phyloP scores from a whole-genome alignment of 2,797 vertebrate genomes.

The Fringilla coelebs region DNA sequence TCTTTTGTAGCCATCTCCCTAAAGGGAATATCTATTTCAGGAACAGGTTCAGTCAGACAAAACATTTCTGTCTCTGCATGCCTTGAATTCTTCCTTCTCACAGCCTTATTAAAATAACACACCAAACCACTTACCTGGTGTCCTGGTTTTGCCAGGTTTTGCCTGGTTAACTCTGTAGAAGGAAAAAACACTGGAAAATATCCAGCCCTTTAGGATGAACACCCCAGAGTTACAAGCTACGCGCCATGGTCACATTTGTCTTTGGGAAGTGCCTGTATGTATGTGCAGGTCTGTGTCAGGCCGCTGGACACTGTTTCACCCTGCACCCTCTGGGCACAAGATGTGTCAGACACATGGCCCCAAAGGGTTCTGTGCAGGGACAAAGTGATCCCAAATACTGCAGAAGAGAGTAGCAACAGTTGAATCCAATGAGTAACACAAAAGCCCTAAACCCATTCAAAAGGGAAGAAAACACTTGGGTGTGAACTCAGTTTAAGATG shows the following conservation, averaged over 20 bases:
- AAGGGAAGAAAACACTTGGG: neutral
- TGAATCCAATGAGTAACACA: neutral
- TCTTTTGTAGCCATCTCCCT: neutral
- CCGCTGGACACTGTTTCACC: neutral
- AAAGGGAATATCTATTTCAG: neutral
- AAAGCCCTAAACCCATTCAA: neutral
- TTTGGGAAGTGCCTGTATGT: rapidly evolving
- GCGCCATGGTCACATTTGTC: rapidly evolving
- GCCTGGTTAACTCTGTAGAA: neutral
- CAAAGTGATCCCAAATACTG: neutral
- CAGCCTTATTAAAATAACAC: neutral
- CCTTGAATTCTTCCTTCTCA: neutral
- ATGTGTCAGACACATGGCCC: neutral
- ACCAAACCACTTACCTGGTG: neutral
- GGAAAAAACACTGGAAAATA: neutral
- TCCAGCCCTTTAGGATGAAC: neutral
- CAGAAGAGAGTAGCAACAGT: neutral
- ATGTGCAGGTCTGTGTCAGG: neutral
- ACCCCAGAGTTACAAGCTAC: rapidly evolving
- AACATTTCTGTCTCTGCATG: neutral
- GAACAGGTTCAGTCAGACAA: neutral
- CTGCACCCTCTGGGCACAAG: neutral
- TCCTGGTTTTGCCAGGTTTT: neutral
- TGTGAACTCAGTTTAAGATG: neutral
- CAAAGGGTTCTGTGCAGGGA: neutral